Evolutionary conservation across 2,113 vertebrate genomes (phyloP).

Genomic region (Pitta sordida): DNA sequence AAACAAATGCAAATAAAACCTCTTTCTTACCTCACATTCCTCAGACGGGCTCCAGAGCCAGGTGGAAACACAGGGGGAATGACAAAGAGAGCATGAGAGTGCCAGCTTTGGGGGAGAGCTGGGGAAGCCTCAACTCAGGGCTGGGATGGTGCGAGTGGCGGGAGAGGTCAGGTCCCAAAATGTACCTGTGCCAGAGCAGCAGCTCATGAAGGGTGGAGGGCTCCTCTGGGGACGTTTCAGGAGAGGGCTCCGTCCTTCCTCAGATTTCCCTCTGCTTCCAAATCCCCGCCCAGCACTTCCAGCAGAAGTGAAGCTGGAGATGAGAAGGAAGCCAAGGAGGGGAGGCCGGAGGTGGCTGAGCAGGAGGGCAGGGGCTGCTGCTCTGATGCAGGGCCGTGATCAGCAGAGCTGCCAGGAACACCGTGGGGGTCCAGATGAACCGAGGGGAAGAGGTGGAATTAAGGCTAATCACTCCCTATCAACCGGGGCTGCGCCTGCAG

Average conservation of each 20-base stretch:
- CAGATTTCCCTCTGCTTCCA: not conserved
- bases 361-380: not conserved
- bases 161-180: not conserved
- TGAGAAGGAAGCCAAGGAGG: not conserved
- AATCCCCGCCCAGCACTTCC: not conserved
- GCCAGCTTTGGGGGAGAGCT: fast-evolving
- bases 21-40: not conserved
- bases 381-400: not conserved
- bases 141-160: fast-evolving
- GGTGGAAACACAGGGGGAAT: not conserved
- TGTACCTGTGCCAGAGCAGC: not conserved
- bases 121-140: not conserved
- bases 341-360: not conserved
- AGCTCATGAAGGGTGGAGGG: fast-evolving
- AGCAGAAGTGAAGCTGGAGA: not conserved
- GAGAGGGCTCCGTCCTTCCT: not conserved
- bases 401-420: not conserved
- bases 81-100: fast-evolving
- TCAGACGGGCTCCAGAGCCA: not conserved
- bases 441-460: not conserved
- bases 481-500: not conserved
- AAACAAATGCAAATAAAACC: not conserved
- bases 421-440: not conserved
- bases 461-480: constrained; percentile 19
- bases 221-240: not conserved